Evolutionary conservation across 2,797 vertebrate genomes (phyloP).

Genomic region (Thalassophryne amazonica): DNA sequence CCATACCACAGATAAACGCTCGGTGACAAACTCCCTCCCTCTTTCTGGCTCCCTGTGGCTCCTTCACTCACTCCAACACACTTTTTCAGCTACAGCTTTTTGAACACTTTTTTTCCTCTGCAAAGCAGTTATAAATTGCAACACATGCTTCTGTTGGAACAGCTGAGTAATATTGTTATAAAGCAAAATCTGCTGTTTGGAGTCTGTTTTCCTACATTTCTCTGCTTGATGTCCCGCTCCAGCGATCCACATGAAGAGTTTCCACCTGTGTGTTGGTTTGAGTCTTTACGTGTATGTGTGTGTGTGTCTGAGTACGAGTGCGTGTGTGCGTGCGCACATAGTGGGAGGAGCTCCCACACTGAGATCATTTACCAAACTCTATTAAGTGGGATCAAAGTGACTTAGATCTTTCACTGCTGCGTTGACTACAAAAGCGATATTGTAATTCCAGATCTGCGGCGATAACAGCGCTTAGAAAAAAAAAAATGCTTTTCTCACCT

Average conservation of each 20-base stretch:
- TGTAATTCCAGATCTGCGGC: slow-evolving; percentile 72
- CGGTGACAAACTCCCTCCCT: slow-evolving; percentile 59
- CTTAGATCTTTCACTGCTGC: slow-evolving; percentile 74
- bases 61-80: slow-evolving; percentile 26
- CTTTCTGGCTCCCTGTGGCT: slow-evolving; percentile 45
- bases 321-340: background rate
- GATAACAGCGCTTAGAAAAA: slow-evolving; percentile 73
- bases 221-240: slow-evolving; percentile 58
- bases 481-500: slow-evolving; percentile 80
- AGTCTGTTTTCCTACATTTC: slow-evolving; percentile 54
- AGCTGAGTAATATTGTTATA: slow-evolving; percentile 15
- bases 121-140: background rate
- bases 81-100: slow-evolving; percentile 2
- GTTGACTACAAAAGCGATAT: slow-evolving; percentile 80
- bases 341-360: slow-evolving; percentile 57
- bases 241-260: slow-evolving; percentile 51
- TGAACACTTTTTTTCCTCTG: slow-evolving; percentile 9
- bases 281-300: slow-evolving; percentile 17
- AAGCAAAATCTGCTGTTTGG: slow-evolving; percentile 1
- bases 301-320: slow-evolving; percentile 11
- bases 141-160: slow-evolving; percentile 7
- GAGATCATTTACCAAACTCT: slow-evolving; percentile 82
- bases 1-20: slow-evolving; percentile 71
- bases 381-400: slow-evolving; percentile 81
- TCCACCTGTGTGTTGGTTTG: slow-evolving; percentile 60